phyloP scores from a whole-genome alignment of 2,888 invertebrate genomes.

The Drosophila nigricruria region DNA sequence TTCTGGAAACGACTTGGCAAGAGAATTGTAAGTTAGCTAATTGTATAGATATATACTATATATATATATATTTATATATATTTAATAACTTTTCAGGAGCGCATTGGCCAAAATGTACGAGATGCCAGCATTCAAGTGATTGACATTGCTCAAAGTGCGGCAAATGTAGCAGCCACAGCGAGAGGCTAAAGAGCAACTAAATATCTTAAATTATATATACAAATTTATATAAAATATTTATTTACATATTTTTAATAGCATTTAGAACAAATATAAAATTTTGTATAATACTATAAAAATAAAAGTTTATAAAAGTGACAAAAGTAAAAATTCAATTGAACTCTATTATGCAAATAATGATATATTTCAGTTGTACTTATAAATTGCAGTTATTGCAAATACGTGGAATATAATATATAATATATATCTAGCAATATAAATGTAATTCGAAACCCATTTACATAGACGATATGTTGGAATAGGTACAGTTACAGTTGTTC shows the following conservation, averaged over 20 bases:
- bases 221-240: not conserved
- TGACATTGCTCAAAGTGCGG: slow-evolving; percentile 73
- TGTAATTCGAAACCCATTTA: slow-evolving; percentile 19
- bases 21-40: slow-evolving; percentile 67
- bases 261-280: not conserved
- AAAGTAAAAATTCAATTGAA: too few species aligned
- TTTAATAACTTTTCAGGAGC: slow-evolving; percentile 55
- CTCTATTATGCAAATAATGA: too few species aligned
- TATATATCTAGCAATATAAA: not conserved
- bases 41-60: not conserved
- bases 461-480: not conserved
- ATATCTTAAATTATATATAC: too few species aligned
- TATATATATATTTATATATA: too few species aligned
- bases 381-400: too few species aligned
- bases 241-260: not conserved
- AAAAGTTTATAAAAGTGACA: too few species aligned
- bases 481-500: slow-evolving; percentile 7
- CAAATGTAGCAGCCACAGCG: slow-evolving; percentile 72
- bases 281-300: not conserved
- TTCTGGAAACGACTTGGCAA: slow-evolving; percentile 79
- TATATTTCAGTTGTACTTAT: too few species aligned
- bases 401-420: too few species aligned
- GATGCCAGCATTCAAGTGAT: slow-evolving; percentile 74
- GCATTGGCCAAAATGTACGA: slow-evolving; percentile 73
- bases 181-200: slow-evolving; percentile 30